These are phyloP conservation scores for Conchocele bisecta DNA, from an alignment of 2,888 invertebrate genomes.

Conservation along the genomic window DNA sequence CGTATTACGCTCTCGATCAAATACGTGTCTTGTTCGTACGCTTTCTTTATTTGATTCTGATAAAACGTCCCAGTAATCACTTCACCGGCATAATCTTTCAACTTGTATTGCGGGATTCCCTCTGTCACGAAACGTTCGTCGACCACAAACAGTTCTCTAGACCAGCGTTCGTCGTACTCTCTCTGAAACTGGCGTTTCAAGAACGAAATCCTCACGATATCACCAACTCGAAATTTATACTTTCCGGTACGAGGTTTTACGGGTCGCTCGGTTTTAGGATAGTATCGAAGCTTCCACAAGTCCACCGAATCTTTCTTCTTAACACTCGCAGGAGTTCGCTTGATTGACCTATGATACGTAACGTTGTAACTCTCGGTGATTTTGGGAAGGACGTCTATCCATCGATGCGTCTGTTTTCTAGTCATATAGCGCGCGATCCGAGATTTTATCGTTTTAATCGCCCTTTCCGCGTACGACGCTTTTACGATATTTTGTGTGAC, in stretches of 20 bases:
- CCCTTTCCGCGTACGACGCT: slow-evolving; percentile 41
- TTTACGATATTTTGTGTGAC: slow-evolving; percentile 39
- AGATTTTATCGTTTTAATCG: slow-evolving; percentile 44
- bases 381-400: slow-evolving; percentile 35
- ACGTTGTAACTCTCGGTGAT: slow-evolving; percentile 40
- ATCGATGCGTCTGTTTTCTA: slow-evolving; percentile 24
- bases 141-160: slow-evolving; percentile 27
- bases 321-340: slow-evolving; percentile 34
- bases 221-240: slow-evolving; percentile 33
- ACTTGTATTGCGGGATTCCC: slow-evolving; percentile 22
- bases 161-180: slow-evolving; percentile 42
- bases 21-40: slow-evolving; percentile 1
- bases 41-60: slow-evolving; percentile 11
- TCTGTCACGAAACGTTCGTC: slow-evolving; percentile 30
- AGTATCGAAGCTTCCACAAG: slow-evolving; percentile 31
- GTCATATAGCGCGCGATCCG: slow-evolving; percentile 37
- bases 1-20: not conserved
- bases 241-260: not conserved
- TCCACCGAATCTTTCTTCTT: slow-evolving; percentile 23
- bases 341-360: slow-evolving; percentile 42
- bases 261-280: not conserved
- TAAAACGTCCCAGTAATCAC: slow-evolving; percentile 24
- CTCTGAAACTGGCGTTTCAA: slow-evolving; percentile 21
- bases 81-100: slow-evolving; percentile 38
- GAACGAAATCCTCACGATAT: slow-evolving; percentile 33